A percentile compares a stretch with the other conserved stretches of the same genome.
These are phyloP conservation scores for Amorpha juglandis DNA, from an alignment of 2,888 invertebrate species.

Conservation along the genomic window DNA sequence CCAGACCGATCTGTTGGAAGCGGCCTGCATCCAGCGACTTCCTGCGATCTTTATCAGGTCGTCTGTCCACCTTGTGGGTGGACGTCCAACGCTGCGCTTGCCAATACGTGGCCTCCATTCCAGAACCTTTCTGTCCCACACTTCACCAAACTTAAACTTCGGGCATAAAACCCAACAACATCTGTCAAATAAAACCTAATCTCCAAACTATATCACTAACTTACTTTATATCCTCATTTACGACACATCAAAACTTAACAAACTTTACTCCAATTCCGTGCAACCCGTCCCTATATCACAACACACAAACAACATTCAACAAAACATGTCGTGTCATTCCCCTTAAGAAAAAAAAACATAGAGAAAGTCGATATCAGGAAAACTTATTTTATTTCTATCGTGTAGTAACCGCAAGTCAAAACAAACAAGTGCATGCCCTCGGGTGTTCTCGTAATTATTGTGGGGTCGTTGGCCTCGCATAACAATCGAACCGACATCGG, in stretches of 20 bases:
- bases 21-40: too few species aligned
- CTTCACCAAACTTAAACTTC: too few species aligned
- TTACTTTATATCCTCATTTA: not conserved
- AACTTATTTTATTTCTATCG: not conserved
- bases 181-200: too few species aligned
- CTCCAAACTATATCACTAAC: too few species aligned
- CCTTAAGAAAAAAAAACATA: not conserved
- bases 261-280: not conserved
- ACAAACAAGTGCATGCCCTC: constrained; percentile 8
- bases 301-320: not conserved
- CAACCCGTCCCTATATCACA: not conserved
- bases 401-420: constrained; percentile 6
- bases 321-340: not conserved
- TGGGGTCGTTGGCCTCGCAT: constrained; percentile 7
- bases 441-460: constrained; percentile 16
- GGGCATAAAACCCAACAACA: too few species aligned
- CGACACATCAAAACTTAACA: not conserved
- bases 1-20: too few species aligned
- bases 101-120: too few species aligned
- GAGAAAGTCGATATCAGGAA: constrained; percentile 9
- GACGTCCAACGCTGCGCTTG: too few species aligned
- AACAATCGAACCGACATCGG: constrained; percentile 40
- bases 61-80: too few species aligned
- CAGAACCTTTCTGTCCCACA: too few species aligned
- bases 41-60: too few species aligned